These are phyloP conservation scores for Penaeus indicus DNA, from an alignment of 1,140 invertebrate species.

Conservation along the genomic window DNA sequence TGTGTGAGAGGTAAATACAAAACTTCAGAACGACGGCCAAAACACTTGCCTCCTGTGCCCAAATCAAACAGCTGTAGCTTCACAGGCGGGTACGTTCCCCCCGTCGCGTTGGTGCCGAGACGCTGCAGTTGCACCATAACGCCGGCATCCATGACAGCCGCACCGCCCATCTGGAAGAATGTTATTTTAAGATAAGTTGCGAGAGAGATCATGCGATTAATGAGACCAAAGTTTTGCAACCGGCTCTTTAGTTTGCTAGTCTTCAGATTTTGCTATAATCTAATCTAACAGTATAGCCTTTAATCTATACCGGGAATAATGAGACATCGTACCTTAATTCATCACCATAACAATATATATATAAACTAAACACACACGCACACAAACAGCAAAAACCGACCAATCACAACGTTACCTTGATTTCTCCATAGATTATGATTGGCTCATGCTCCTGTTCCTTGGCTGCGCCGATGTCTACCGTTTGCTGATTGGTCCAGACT, in stretches of 20 bases:
- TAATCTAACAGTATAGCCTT: too few species aligned
- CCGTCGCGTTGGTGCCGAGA: constrained; percentile 64
- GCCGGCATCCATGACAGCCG: constrained; percentile 73
- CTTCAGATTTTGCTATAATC: too few species aligned
- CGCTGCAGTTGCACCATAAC: constrained; percentile 70
- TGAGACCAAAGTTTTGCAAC: too few species aligned
- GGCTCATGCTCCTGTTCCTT: constrained; percentile 48
- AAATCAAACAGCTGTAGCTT: constrained; percentile 75
- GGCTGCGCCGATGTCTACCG: constrained; percentile 32
- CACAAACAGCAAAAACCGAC: not conserved
- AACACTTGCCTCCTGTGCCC: constrained; percentile 72
- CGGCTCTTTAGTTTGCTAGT: too few species aligned
- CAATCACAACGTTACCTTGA: constrained; percentile 54
- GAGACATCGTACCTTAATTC: too few species aligned
- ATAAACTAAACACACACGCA: not conserved
- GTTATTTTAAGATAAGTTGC: not conserved
- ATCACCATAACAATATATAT: not conserved
- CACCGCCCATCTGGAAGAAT: constrained; percentile 72
- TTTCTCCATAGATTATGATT: constrained; percentile 68
- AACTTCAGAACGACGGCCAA: not conserved
- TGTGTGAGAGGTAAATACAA: not conserved
- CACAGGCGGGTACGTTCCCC: constrained; percentile 70
- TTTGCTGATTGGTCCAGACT: constrained; percentile 64
- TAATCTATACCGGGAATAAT: too few species aligned
- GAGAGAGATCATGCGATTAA: too few species aligned